Conservation (phyloP, 1,140 invertebrate genomes). For the Phocides pigmalion region DNA sequence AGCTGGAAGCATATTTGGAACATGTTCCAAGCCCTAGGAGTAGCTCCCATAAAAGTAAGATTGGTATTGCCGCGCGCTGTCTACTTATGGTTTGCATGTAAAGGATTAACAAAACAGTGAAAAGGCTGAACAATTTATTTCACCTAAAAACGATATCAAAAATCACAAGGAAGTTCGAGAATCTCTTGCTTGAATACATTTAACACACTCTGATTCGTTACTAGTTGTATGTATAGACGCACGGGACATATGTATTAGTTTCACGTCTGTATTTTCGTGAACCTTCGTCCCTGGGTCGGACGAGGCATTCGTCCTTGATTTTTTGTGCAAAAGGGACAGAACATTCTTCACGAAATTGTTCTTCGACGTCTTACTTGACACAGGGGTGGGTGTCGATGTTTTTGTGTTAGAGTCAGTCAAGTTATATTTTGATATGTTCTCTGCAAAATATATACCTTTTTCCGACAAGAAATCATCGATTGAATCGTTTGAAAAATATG, state of each 20-base stretch:
- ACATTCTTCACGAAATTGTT: constrained; percentile 61
- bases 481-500: constrained; percentile 68
- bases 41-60: no score
- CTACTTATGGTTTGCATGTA: no score
- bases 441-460: constrained; percentile 56
- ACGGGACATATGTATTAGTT: constrained; percentile 67
- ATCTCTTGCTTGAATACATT: constrained; percentile 35
- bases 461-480: constrained; percentile 69
- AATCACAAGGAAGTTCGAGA: constrained; percentile 47
- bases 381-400: constrained; percentile 40
- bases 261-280: constrained; percentile 48
- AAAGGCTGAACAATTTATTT: constrained; percentile 37
- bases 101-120: neutral
- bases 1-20: no score
- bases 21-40: no score
- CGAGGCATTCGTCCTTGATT: constrained; percentile 43
- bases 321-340: constrained; percentile 50
- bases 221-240: constrained; percentile 59
- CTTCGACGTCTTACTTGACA: constrained; percentile 65
- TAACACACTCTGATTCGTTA: constrained; percentile 49
- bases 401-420: constrained; percentile 47
- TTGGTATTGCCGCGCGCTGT: no score
- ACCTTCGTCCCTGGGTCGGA: constrained; percentile 61
- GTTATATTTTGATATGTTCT: constrained; percentile 64
- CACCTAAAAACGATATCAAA: constrained; percentile 37